phyloP scores from a whole-genome alignment of 2,888 invertebrate genomes.

The Erebia ligea region DNA sequence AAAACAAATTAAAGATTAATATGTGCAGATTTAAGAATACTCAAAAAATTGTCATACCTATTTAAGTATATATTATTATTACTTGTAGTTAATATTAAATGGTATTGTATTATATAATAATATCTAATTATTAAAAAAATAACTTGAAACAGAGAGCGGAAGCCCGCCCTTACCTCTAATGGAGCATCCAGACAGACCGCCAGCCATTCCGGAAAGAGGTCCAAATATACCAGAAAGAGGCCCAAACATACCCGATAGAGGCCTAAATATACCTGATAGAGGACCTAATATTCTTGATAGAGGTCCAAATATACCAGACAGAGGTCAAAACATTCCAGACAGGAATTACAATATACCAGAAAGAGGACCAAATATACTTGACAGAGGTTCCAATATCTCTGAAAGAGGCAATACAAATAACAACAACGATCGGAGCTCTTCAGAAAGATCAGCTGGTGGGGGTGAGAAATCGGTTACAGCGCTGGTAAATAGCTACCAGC shows the following conservation, averaged over 20 bases:
- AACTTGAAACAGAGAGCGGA: slow-evolving; percentile 47
- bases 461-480: slow-evolving; percentile 67
- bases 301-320: slow-evolving; percentile 28
- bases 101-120: neutral
- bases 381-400: slow-evolving; percentile 20
- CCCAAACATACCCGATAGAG: slow-evolving; percentile 51
- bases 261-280: slow-evolving; percentile 30
- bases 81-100: neutral
- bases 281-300: slow-evolving; percentile 30
- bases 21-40: too few relatives aligned
- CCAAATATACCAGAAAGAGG: slow-evolving; percentile 51
- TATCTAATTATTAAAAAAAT: neutral
- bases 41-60: too few relatives aligned
- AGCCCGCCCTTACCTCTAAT: slow-evolving; percentile 64
- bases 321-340: slow-evolving; percentile 45
- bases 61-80: neutral
- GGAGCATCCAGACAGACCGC: slow-evolving; percentile 59
- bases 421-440: slow-evolving; percentile 37
- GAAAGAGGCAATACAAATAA: slow-evolving; percentile 27
- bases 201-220: slow-evolving; percentile 51
- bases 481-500: slow-evolving; percentile 74
- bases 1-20: too few relatives aligned
- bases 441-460: slow-evolving; percentile 39
- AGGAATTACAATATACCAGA: slow-evolving; percentile 36
- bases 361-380: slow-evolving; percentile 27